Conservation (phyloP, 1,140 invertebrate species). For the Drosophila grimshawi region DNA sequence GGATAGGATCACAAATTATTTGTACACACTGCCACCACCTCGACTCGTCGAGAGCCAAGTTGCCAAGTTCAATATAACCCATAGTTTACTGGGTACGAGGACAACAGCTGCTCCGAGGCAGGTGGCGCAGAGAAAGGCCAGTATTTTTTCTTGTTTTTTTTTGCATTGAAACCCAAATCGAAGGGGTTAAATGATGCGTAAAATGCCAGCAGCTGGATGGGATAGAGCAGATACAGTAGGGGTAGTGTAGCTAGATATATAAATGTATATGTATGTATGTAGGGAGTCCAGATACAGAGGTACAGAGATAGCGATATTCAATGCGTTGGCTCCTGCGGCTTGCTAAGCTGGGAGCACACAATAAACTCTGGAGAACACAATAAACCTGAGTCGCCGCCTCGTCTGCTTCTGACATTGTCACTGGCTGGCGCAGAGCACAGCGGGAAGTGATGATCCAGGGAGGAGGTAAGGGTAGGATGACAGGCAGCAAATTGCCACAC, state of each 20-base stretch:
- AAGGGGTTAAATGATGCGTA: conserved; percentile 70
- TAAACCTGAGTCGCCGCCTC: conserved; percentile 32
- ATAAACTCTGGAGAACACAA: conserved; percentile 37
- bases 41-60: not conserved
- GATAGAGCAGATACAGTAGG: not conserved
- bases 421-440: conserved; percentile 14
- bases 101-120: conserved; percentile 28
- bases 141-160: conserved; percentile 28
- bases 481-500: conserved; percentile 20
- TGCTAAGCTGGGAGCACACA: conserved; percentile 4
- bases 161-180: conserved; percentile 62
- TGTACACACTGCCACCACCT: not conserved
- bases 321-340: conserved; percentile 28
- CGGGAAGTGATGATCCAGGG: not conserved
- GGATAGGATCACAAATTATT: conserved; percentile 22
- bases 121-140: conserved; percentile 7
- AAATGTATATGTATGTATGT: not conserved
- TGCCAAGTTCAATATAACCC: conserved; percentile 44
- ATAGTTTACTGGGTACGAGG: not conserved
- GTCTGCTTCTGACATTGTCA: conserved; percentile 32
- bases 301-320: conserved; percentile 17
- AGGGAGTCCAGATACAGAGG: too few relatives aligned
- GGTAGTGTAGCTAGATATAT: not conserved
- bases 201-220: conserved; percentile 44
- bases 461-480: not conserved